Evolutionary conservation across 2,888 invertebrate species (phyloP).

Genomic region (Furcula furcula): DNA sequence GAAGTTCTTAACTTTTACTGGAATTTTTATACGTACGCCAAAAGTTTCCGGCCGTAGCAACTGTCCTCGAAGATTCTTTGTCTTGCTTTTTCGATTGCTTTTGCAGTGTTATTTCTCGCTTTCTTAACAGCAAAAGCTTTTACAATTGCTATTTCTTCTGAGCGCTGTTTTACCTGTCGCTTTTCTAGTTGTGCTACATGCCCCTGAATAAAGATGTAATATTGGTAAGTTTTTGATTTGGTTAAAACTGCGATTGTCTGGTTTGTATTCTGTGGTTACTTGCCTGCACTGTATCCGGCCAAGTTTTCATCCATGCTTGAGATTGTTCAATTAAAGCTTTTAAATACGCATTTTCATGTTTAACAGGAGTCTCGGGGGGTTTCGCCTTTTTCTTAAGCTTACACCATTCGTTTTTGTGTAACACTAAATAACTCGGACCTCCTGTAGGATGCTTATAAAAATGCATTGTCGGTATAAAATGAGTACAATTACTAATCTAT

Average conservation of each 20-base stretch:
- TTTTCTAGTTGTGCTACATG: constrained; percentile 29
- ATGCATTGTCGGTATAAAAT: constrained; percentile 6
- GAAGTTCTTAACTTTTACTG: no score
- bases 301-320: constrained; percentile 45
- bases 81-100: constrained; percentile 41
- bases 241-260: no score
- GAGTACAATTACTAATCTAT: no score
- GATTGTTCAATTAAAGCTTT: constrained; percentile 45
- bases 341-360: constrained; percentile 33
- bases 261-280: constrained; percentile 2
- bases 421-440: constrained; percentile 23
- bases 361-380: constrained; percentile 10
- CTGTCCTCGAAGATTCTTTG: constrained; percentile 49
- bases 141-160: constrained; percentile 28
- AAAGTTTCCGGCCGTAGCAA: constrained; percentile 48
- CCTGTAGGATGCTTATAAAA: constrained; percentile 8
- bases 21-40: constrained; percentile 47
- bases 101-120: constrained; percentile 16
- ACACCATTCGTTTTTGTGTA: constrained; percentile 51
- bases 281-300: constrained; percentile 54
- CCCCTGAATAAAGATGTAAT: no score
- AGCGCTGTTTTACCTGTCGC: constrained; percentile 28
- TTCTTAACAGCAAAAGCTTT: constrained; percentile 23
- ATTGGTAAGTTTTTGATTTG: no score
- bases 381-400: constrained; percentile 37